These are phyloP conservation scores for Adrianichthys oophorus DNA, from an alignment of 2,797 vertebrate species.

Conservation along the genomic window DNA sequence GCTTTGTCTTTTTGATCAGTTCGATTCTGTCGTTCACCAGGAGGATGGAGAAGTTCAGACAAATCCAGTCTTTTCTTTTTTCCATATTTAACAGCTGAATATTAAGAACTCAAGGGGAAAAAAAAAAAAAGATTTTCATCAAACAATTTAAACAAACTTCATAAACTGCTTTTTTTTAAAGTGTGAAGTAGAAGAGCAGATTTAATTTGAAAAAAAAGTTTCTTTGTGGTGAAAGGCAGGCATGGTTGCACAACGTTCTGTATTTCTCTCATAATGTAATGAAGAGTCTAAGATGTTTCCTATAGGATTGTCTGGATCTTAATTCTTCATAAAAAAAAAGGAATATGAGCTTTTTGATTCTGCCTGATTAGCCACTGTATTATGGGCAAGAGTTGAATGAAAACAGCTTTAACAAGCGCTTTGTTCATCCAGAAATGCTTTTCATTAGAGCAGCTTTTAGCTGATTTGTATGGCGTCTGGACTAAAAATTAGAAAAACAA, in stretches of 20 bases:
- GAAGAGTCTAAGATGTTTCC: neutral
- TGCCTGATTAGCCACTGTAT: neutral
- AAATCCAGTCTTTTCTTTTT: too few species aligned
- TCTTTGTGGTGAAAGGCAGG: neutral
- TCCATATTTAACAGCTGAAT: too few species aligned
- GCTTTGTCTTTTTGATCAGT: too few species aligned
- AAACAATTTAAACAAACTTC: too few species aligned
- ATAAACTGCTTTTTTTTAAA: neutral
- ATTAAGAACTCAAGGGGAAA: too few species aligned
- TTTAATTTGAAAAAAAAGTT: neutral
- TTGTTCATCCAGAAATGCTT: neutral
- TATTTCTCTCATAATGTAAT: neutral
- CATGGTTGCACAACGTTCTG: neutral
- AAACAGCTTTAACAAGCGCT: conserved; percentile 3
- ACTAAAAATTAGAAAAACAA: neutral
- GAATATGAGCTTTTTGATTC: neutral
- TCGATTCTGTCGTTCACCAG: too few species aligned
- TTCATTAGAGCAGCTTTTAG: conserved; percentile 20
- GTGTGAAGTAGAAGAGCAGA: neutral
- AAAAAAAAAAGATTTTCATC: too few species aligned
- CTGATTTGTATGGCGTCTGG: conserved; percentile 18
- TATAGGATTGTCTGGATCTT: neutral
- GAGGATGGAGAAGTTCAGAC: too few species aligned
- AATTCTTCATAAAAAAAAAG: neutral
- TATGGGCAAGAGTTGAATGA: neutral